Percentiles rank a stretch among this genome's conserved stretches.
Conservation (phyloP, 2,797 vertebrate genomes). For the Cephalopachus bancanus region DNA sequence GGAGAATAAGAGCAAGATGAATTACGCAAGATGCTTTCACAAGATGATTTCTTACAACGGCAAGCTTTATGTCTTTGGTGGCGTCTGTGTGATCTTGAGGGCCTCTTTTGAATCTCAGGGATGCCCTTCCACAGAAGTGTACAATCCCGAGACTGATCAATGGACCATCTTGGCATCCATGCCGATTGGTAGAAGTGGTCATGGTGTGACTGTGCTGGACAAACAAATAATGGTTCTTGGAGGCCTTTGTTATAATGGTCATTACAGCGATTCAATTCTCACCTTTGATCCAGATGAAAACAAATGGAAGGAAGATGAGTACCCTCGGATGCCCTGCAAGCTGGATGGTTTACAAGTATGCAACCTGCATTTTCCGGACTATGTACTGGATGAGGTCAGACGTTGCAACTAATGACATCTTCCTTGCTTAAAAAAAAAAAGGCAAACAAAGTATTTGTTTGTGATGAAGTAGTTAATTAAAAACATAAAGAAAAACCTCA, state of each 20-base stretch:
- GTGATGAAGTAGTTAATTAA: conserved; percentile 80
- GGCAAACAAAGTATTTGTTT: conserved; percentile 79
- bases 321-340: conserved; percentile 99
- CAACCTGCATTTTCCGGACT: conserved; percentile 98
- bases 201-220: conserved; percentile 98
- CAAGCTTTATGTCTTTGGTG: conserved; percentile 99
- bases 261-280: conserved; percentile 99
- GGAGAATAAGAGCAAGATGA: conserved; percentile 99
- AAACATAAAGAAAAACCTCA: conserved; percentile 84
- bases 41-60: conserved; percentile 99
- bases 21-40: conserved; percentile 99
- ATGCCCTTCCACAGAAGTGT: conserved; percentile 99
- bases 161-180: conserved; percentile 99
- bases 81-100: conserved; percentile 98
- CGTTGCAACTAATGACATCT: conserved; percentile 95
- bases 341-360: conserved; percentile 99
- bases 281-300: conserved; percentile 99
- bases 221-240: conserved; percentile 99
- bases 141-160: conserved; percentile 97
- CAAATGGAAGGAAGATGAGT: conserved; percentile 99
- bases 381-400: conserved; percentile 97
- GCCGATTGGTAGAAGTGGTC: conserved; percentile 98
- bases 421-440: conserved; percentile 59
- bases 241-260: conserved; percentile 98
- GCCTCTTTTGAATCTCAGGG: conserved; percentile 99